Evolutionary conservation across 2,113 vertebrate species (phyloP).

Genomic region (Caranx ignobilis): DNA sequence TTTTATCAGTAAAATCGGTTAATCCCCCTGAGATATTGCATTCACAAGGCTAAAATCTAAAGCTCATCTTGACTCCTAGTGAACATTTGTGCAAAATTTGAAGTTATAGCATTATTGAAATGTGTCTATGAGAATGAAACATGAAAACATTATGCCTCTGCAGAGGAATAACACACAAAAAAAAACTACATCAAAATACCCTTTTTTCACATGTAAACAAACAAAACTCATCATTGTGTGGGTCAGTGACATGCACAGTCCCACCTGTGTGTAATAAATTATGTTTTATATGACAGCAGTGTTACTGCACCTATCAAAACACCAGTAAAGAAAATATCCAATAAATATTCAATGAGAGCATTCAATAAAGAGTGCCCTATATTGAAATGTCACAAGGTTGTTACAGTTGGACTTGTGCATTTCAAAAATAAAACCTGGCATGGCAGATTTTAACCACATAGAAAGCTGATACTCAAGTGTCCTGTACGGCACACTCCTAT

Average conservation of each 20-base stretch:
- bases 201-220: neutral
- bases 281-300: conserved; percentile 12
- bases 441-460: conserved; percentile 53
- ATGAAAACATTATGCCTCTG: neutral
- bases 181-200: neutral
- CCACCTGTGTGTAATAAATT: neutral
- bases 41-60: too few relatives aligned
- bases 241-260: neutral
- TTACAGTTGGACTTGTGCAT: conserved; percentile 30
- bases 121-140: neutral
- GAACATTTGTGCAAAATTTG: too few relatives aligned
- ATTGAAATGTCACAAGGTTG: conserved; percentile 70
- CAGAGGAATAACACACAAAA: too few relatives aligned
- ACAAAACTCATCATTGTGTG: neutral
- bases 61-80: too few relatives aligned
- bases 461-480: conserved; percentile 64
- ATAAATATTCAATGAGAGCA: conserved; percentile 30
- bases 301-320: conserved; percentile 36
- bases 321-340: conserved; percentile 32
- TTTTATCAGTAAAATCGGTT: neutral
- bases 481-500: conserved; percentile 67
- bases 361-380: conserved; percentile 8
- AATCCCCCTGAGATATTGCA: too few relatives aligned
- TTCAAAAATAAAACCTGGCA: conserved; percentile 74
- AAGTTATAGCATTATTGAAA: too few relatives aligned